Evolutionary conservation across 2,888 invertebrate species (phyloP).

Genomic region (Lithophane socia): DNA sequence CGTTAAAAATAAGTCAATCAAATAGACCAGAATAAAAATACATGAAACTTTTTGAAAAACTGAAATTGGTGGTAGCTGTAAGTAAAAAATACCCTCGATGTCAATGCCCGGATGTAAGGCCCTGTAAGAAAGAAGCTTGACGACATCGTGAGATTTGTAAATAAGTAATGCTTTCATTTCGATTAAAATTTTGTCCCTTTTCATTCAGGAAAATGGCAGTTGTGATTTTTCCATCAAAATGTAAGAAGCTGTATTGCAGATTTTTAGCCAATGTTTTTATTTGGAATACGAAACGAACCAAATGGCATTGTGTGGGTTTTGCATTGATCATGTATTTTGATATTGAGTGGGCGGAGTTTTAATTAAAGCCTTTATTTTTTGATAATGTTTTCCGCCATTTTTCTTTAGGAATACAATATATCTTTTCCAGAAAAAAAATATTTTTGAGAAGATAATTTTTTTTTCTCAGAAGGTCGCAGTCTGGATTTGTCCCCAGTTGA

Average conservation of each 20-base stretch:
- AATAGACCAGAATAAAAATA: not conserved
- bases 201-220: conserved; percentile 15
- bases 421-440: too few relatives aligned
- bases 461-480: fast-evolving
- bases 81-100: not conserved
- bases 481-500: too few relatives aligned
- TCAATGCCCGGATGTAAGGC: conserved; percentile 4
- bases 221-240: conserved; percentile 4
- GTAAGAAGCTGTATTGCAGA: conserved; percentile 18
- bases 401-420: not conserved
- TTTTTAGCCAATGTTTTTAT: conserved; percentile 7
- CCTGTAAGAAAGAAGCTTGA: not conserved
- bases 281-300: not conserved
- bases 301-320: conserved; percentile 25
- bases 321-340: conserved; percentile 12
- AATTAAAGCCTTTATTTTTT: conserved; percentile 14
- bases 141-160: conserved; percentile 1
- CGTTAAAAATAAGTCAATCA: not conserved
- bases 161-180: not conserved
- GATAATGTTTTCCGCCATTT: not conserved
- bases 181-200: conserved; percentile 22
- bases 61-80: not conserved
- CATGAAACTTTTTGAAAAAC: not conserved
- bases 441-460: too few relatives aligned
- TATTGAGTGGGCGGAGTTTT: conserved; percentile 16